phyloP scores from a whole-genome alignment of 1,140 invertebrate species.

The Cheumatopsyche charites region DNA sequence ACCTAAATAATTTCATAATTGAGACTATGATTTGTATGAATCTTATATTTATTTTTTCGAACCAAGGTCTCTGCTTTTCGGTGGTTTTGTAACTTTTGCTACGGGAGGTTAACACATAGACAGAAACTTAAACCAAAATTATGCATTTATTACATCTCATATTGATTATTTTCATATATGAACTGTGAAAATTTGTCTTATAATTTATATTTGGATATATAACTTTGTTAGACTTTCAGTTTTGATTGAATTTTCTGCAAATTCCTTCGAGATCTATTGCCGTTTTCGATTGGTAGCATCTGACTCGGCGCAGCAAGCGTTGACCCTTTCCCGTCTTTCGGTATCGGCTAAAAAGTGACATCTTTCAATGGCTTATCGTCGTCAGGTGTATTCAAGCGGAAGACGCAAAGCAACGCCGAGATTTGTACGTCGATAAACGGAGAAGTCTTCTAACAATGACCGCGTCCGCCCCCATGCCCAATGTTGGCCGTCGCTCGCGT shows the following conservation, averaged over 20 bases:
- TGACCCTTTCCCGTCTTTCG: slow-evolving; percentile 4
- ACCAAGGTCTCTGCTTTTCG: too few relatives aligned
- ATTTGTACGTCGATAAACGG: slow-evolving; percentile 25
- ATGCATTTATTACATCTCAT: too few relatives aligned
- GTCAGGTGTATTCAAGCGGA: slow-evolving; percentile 32
- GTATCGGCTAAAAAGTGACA: slow-evolving; percentile 33
- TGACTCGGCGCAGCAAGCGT: not conserved
- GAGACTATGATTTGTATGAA: too few relatives aligned
- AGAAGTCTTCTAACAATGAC: not conserved
- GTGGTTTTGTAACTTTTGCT: too few relatives aligned
- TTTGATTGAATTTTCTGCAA: not conserved
- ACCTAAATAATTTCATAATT: too few relatives aligned
- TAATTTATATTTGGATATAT: too few relatives aligned
- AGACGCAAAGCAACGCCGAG: slow-evolving; percentile 30
- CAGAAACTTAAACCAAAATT: too few relatives aligned
- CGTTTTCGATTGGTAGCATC: slow-evolving; percentile 1
- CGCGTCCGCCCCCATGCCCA: not conserved
- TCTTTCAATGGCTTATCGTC: slow-evolving; percentile 42
- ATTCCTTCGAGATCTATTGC: slow-evolving; percentile 21
- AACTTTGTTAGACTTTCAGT: too few relatives aligned
- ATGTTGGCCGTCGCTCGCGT: not conserved
- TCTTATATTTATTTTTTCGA: too few relatives aligned
- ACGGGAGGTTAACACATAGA: too few relatives aligned
- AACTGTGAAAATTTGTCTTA: too few relatives aligned
- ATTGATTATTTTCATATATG: too few relatives aligned